phyloP scores from a whole-genome alignment of 2,797 vertebrate species.

The Pygocentrus nattereri region DNA sequence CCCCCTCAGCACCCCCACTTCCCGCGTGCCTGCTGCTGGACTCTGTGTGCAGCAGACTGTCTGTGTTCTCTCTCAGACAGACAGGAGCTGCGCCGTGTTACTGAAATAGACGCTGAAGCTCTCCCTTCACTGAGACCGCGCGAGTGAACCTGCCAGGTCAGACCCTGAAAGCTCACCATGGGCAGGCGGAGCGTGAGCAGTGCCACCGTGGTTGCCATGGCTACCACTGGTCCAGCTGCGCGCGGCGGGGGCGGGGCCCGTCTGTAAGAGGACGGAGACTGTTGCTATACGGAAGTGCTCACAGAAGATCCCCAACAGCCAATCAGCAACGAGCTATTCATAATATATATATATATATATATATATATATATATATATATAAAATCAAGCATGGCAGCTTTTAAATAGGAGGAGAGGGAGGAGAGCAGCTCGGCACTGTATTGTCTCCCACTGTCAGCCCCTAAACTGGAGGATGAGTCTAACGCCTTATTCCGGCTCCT shows the following conservation, averaged over 20 bases:
- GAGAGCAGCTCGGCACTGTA: slow-evolving; percentile 19
- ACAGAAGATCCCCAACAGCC: slow-evolving; percentile 72
- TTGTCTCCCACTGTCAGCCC: background rate
- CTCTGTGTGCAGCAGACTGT: too few relatives aligned
- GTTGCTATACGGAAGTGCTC: slow-evolving; percentile 85
- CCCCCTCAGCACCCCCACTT: too few relatives aligned
- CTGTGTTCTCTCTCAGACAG: background rate
- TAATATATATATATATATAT: slow-evolving; percentile 81
- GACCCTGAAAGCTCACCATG: slow-evolving; percentile 29
- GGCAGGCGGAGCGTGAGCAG: slow-evolving; percentile 34
- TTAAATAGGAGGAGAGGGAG: slow-evolving; percentile 65
- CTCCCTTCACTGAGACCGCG: background rate
- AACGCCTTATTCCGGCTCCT: background rate
- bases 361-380: slow-evolving; percentile 78
- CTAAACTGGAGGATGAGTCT: background rate
- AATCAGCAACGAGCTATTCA: slow-evolving; percentile 78
- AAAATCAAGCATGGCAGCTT: slow-evolving; percentile 73
- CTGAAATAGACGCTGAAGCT: slow-evolving; percentile 45
- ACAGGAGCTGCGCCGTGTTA: background rate
- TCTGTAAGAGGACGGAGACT: slow-evolving; percentile 68
- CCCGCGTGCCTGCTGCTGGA: too few relatives aligned
- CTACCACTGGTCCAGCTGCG: slow-evolving; percentile 51
- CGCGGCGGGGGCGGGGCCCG: slow-evolving; percentile 42
- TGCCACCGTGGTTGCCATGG: slow-evolving; percentile 51
- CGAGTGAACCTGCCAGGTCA: slow-evolving; percentile 52